A percentile compares a stretch with the other conserved stretches of the same genome.
phyloP scores from a whole-genome alignment of 2,113 vertebrate species.

The Thermophis baileyi region DNA sequence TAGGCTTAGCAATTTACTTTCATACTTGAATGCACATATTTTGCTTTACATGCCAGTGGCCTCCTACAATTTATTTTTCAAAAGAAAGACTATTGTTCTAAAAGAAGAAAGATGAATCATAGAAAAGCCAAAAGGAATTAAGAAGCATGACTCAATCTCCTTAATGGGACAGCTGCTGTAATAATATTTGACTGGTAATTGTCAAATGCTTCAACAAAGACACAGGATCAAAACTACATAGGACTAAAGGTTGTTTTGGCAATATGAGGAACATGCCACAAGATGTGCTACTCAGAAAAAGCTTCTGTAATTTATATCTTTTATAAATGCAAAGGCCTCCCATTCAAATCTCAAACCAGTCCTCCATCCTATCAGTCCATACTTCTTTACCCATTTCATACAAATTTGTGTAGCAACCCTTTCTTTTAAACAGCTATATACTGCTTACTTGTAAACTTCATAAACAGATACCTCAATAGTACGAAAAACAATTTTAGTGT shows the following conservation, averaged over 20 bases:
- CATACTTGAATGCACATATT: conserved; percentile 49
- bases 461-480: conserved; percentile 61
- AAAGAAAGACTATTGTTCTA: conserved; percentile 79
- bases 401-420: conserved; percentile 49
- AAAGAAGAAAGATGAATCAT: conserved; percentile 90
- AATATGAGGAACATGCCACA: conserved; percentile 50
- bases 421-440: conserved; percentile 60
- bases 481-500: conserved; percentile 59
- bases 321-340: not conserved
- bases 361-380: not conserved
- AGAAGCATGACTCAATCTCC: conserved; percentile 79
- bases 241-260: conserved; percentile 64
- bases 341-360: not conserved
- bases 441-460: conserved; percentile 53
- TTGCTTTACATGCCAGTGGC: conserved; percentile 68
- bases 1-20: not conserved
- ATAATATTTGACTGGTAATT: conserved; percentile 77
- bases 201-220: conserved; percentile 77
- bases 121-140: conserved; percentile 74
- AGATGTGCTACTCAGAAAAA: conserved; percentile 13
- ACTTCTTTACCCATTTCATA: not conserved
- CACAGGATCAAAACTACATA: conserved; percentile 45
- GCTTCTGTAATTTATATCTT: conserved; percentile 4
- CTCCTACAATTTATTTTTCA: conserved; percentile 74
- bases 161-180: conserved; percentile 82